Base-by-base conservation (phyloP, 2,888 invertebrate genomes). In the Cantharis rufa region DNA sequence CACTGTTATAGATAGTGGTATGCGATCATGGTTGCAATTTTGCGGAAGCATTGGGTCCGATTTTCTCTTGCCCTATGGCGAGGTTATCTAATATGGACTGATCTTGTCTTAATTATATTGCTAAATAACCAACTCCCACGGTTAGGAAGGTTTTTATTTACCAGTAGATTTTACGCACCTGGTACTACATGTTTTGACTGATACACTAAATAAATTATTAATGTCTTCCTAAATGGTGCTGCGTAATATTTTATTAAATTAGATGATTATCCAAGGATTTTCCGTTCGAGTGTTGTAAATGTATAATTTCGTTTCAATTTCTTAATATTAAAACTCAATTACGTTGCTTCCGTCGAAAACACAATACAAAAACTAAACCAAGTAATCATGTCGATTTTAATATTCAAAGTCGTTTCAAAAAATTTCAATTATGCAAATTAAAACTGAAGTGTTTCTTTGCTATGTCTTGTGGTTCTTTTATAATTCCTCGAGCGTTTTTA, bases 11-110 rank as follows among this genome's bases (percentile, higher is more conserved):
- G 48, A 48, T 48, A n/a, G 7, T n/a, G 5, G 48, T 48, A 48
- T 48, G 48, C 48, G 48, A 48, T 48, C 48, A 48, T 24, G 61
- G 27, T 68, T 68, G 16, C 62, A 61, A 72, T 69, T 78, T 78
- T 79, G 77, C 79, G 81, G 80, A 81, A 81, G 81, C 76, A 72
- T 71, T 76, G 63, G 73, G 70, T 74, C 76, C 78, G 80, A 75
- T 78, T 81, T 81, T 81, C 81, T 78, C 79, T 80, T 81, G 73
- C 79, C 80, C 79, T 69, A 72, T 77, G 78, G 80, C 78, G 79
- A 79, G 78, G 80, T 81, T 81, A 78, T 79, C 71, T 79, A 81
- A 81, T 71, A 75, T 69, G 64, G 68, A 69, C 72, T 48, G 78
- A 79, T 79, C 77, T 79, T 79, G 76, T 76, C 77, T 69, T 68